Conservation (phyloP, 2,113 vertebrate genomes). For the Cynopterus brachyotis region DNA sequence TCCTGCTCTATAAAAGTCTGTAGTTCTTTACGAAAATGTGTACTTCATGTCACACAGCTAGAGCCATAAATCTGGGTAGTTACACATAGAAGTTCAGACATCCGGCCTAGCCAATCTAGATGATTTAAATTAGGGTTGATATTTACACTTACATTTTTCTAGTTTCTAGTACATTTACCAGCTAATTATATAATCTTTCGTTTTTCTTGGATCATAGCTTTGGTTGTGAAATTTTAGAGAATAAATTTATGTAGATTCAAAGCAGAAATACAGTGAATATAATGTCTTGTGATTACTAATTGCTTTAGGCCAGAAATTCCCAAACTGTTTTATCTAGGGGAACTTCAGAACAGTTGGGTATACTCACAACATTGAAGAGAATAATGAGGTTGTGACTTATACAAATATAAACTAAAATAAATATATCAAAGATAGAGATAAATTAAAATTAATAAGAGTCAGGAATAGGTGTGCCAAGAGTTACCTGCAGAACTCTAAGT, state of each 20-base stretch:
- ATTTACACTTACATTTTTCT: conserved; percentile 27
- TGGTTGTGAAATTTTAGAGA: conserved; percentile 46
- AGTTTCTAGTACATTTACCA: conserved; percentile 1
- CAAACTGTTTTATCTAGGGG: neutral
- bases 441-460: neutral
- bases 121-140: conserved; percentile 46
- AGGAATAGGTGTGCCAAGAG: neutral
- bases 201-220: conserved; percentile 38
- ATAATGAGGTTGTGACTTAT: neutral
- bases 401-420: conserved; percentile 7
- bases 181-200: conserved; percentile 22
- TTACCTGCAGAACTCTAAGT: neutral
- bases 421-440: neutral
- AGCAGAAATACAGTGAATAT: neutral
- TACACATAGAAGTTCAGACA: neutral
- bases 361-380: neutral
- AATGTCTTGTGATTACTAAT: conserved; percentile 3
- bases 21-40: conserved; percentile 65
- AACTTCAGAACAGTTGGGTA: neutral
- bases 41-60: conserved; percentile 10
- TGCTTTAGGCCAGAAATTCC: neutral
- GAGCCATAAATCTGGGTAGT: conserved; percentile 2
- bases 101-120: neutral
- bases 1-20: conserved; percentile 53
- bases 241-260: conserved; percentile 47